Evolutionary conservation across 2,797 vertebrate genomes (phyloP), one percentile per base, ranked within the genome.

Genomic region (Rhinoraja longicauda): DNA sequence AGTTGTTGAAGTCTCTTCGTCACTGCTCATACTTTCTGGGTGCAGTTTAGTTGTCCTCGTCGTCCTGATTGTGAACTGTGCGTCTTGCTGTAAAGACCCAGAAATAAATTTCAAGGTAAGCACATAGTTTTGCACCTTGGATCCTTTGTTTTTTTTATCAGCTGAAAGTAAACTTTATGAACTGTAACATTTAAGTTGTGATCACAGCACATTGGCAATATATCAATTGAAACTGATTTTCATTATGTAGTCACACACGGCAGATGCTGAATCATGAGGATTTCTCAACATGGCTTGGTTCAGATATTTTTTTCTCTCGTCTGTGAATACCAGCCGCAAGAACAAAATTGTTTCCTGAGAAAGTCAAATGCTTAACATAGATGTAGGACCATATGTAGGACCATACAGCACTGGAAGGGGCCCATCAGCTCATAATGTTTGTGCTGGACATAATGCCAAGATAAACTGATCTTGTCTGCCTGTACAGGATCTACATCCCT

Each of bases 21-120:
- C 94, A 19, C 96, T 97, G 93, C 95, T 98, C 95, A 93, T 96
- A 94, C 95, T 98, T 91, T 98, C 98, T 39, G 82, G 98, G 93
- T 97, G 96, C 92, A 96, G 96, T 88, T 96, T 99, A 53, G 94
- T 97, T 88, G 95, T 97, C 57, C 94, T 98, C 94, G 95, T 98
- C 77, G 95, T 98, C 93, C 93, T 98, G 94, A 95, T 99, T 70
- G 96, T 97, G 91, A 98, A 98, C 95, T 99, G 99, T 93, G 96
- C 97, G 93, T 98, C 97, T 95, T 99, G 98, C 97, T 99, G 98
- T 95, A 99, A 99, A 95, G 97, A 99, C 93, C 97, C 96, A 0
- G 98, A 99, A 95, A 99, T 99, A 95, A 97, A 99, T 96, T 99
- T 99, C 95, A 99, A 99, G 98, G 98, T 99, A 95, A 97, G 97